Evolutionary conservation across 2,797 vertebrate species (phyloP).

Genomic region (Lacerta bilineata): DNA sequence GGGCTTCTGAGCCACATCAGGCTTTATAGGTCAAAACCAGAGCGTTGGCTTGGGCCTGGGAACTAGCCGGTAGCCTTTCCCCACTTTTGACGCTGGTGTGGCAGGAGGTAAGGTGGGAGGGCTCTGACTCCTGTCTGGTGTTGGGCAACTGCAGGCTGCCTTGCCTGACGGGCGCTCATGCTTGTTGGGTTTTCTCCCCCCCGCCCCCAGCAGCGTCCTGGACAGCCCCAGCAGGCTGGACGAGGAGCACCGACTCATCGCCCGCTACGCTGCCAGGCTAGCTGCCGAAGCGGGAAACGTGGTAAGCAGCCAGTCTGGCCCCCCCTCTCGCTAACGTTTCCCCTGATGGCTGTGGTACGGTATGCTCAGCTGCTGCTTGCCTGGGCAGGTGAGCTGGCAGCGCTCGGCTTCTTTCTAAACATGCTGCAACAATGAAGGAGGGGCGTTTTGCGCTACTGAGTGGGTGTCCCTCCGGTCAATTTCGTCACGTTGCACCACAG

Average conservation of each 20-base stretch:
- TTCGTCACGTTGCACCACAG: no score
- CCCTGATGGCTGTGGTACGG: no score
- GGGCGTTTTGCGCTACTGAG: no score
- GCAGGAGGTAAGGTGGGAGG: no score
- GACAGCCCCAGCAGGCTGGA: conserved; percentile 95
- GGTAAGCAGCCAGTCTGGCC: conserved; percentile 79
- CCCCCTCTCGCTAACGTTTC: no score
- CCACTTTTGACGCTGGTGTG: neutral
- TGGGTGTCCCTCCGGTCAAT: no score
- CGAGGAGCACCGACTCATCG: conserved; percentile 96
- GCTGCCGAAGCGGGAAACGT: conserved; percentile 93
- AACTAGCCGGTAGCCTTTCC: neutral
- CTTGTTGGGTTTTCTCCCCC: conserved; percentile 45
- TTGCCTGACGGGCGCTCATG: neutral
- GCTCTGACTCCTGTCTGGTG: neutral
- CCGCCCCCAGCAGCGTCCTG: conserved; percentile 83
- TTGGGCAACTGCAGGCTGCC: rapidly evolving
- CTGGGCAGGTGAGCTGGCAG: no score
- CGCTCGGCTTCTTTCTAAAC: no score
- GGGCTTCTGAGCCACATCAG: no score
- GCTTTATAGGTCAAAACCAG: no score
- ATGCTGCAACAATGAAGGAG: no score
- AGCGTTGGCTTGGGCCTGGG: neutral
- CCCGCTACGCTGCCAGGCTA: conserved; percentile 93
- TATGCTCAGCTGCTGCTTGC: no score